These are phyloP conservation scores for Paracentrotus lividus DNA, from an alignment of 53 echinoderm and acorn worm genomes.

Conservation along the genomic window DNA sequence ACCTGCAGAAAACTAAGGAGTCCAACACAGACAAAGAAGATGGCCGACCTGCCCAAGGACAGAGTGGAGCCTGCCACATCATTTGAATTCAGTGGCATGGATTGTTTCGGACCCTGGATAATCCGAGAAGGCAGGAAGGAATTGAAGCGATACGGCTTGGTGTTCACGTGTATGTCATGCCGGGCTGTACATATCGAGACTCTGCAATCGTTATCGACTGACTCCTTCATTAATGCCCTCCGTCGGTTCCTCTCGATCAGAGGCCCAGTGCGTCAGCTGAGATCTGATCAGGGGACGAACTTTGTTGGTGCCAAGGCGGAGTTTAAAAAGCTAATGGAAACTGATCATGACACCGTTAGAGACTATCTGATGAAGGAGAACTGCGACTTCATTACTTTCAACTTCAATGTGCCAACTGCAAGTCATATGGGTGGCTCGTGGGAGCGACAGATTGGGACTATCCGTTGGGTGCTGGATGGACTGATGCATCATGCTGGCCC, in stretches of 20 bases:
- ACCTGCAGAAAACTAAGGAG: conserved; percentile 66
- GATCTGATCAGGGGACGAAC: conserved; percentile 77
- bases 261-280: conserved; percentile 68
- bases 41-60: conserved; percentile 79
- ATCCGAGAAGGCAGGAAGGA: conserved; percentile 74
- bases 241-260: conserved; percentile 65
- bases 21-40: conserved; percentile 70
- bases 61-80: conserved; percentile 76
- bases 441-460: conserved; percentile 26
- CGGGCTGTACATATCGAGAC: conserved; percentile 77
- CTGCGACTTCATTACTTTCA: conserved; percentile 16
- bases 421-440: conserved; percentile 63
- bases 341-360: conserved; percentile 13
- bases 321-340: too few relatives aligned
- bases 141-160: conserved; percentile 74
- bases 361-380: neutral
- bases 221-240: conserved; percentile 77
- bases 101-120: conserved; percentile 76
- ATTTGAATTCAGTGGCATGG: conserved; percentile 75
- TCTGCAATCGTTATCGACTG: conserved; percentile 43
- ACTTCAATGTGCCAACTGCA: conserved; percentile 40
- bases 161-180: conserved; percentile 77
- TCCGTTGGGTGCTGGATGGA: conserved; percentile 52
- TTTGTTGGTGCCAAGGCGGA: conserved; percentile 73
- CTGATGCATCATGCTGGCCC: conserved; percentile 41